A percentile compares a stretch with the other conserved stretches of the same genome.
These are phyloP conservation scores for Anoplius nigerrimus DNA, from an alignment of 2,888 invertebrate genomes.

Conservation along the genomic window DNA sequence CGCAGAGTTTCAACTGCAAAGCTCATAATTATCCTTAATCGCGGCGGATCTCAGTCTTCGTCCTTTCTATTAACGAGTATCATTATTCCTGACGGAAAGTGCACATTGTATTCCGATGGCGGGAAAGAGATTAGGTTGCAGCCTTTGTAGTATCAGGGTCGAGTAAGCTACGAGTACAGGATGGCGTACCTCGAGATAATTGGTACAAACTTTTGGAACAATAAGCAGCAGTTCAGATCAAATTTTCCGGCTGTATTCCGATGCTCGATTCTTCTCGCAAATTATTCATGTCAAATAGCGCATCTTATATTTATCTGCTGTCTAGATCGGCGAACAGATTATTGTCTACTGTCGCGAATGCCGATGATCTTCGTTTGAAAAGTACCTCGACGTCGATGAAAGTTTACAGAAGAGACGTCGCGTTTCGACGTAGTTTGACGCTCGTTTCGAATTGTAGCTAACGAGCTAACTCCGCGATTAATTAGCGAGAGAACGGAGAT, in stretches of 20 bases:
- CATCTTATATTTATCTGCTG: too few species aligned
- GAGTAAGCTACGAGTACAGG: not conserved
- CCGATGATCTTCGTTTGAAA: too few species aligned
- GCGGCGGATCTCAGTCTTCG: not conserved
- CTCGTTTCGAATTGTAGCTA: not conserved
- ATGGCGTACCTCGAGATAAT: not conserved
- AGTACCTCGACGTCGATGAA: too few species aligned
- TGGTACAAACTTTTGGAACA: slow-evolving; percentile 10
- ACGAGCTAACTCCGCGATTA: not conserved
- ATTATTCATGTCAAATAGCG: too few species aligned
- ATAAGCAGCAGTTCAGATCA: not conserved
- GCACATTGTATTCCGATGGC: too few species aligned
- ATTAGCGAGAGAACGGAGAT: slow-evolving; percentile 25
- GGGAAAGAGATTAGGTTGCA: too few species aligned
- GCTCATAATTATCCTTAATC: not conserved
- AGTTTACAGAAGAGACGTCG: slow-evolving; percentile 1
- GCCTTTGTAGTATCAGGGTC: too few species aligned
- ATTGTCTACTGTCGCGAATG: too few species aligned
- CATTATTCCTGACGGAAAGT: too few species aligned
- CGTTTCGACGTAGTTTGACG: not conserved
- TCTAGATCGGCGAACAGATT: too few species aligned
- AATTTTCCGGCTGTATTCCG: not conserved
- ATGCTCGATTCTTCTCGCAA: too few species aligned
- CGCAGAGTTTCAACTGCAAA: not conserved
- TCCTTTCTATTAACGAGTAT: too few species aligned